Evolutionary conservation across 2,888 invertebrate genomes (phyloP).

Genomic region (Temnothorax unifasciatus): DNA sequence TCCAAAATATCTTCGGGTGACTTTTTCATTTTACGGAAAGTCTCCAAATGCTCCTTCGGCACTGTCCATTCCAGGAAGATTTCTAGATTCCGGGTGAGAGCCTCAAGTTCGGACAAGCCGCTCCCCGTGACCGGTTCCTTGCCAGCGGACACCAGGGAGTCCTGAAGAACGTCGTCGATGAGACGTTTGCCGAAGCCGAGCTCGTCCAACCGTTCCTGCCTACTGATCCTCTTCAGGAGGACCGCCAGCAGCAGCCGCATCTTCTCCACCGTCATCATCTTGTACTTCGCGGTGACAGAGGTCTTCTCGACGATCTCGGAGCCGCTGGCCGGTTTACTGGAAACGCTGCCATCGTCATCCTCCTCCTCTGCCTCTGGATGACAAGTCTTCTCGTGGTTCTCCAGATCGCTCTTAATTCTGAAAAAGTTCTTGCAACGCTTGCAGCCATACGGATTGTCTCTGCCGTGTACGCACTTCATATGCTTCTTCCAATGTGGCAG

Average conservation of each 20-base stretch:
- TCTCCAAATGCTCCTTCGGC: slow-evolving; percentile 92
- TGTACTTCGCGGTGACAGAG: slow-evolving; percentile 81
- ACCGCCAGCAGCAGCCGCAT: slow-evolving; percentile 94
- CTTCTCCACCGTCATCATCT: slow-evolving; percentile 90
- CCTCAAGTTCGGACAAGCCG: slow-evolving; percentile 88
- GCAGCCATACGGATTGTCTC: slow-evolving; percentile 93
- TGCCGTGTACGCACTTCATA: slow-evolving; percentile 94
- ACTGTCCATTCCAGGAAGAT: slow-evolving; percentile 94
- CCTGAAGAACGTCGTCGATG: slow-evolving; percentile 93
- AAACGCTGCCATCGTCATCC: slow-evolving; percentile 64
- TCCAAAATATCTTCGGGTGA: slow-evolving; percentile 93
- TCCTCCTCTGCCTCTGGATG: slow-evolving; percentile 59
- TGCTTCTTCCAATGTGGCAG: slow-evolving; percentile 95
- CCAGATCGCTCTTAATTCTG: slow-evolving; percentile 92
- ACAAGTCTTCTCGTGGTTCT: slow-evolving; percentile 88
- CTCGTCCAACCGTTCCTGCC: slow-evolving; percentile 92
- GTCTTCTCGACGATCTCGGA: slow-evolving; percentile 60
- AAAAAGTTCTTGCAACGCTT: slow-evolving; percentile 91
- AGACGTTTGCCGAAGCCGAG: slow-evolving; percentile 92
- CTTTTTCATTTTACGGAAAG: slow-evolving; percentile 91
- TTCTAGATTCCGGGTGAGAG: slow-evolving; percentile 92
- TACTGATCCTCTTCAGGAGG: slow-evolving; percentile 93
- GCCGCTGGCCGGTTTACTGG: background rate
- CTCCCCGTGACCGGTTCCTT: slow-evolving; percentile 89
- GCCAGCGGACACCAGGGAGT: slow-evolving; percentile 92